Percentiles rank a stretch among this genome's conserved stretches.
These are phyloP conservation scores for Anadara kagoshimensis DNA, from an alignment of 1,140 invertebrate species.

Conservation along the genomic window DNA sequence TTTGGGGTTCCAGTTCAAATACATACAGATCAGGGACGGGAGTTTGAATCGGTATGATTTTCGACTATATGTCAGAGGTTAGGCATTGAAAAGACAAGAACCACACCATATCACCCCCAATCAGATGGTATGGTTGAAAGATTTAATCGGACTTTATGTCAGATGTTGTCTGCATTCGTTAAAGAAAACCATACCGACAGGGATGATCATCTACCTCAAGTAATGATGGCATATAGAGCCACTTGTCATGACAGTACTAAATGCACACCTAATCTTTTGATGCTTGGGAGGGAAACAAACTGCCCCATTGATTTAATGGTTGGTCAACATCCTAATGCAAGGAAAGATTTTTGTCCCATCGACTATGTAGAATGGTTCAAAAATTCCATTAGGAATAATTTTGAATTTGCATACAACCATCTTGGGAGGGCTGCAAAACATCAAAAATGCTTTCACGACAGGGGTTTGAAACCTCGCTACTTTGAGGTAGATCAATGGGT, in stretches of 20 bases:
- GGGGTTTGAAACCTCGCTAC: slow-evolving; percentile 13
- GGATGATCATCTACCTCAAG: too few relatives aligned
- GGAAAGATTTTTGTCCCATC: slow-evolving; percentile 26
- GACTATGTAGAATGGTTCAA: slow-evolving; percentile 42
- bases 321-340: not conserved
- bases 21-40: slow-evolving; percentile 64
- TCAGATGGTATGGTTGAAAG: too few relatives aligned
- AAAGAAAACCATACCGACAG: too few relatives aligned
- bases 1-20: slow-evolving; percentile 67
- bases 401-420: not conserved
- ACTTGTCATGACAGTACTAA: too few relatives aligned
- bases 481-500: slow-evolving; percentile 7
- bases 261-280: not conserved
- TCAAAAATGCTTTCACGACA: slow-evolving; percentile 31
- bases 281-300: not conserved
- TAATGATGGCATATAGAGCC: too few relatives aligned
- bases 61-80: too few relatives aligned
- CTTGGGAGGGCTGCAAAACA: not conserved
- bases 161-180: too few relatives aligned
- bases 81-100: too few relatives aligned
- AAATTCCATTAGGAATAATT: slow-evolving; percentile 9
- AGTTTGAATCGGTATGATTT: slow-evolving; percentile 37
- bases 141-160: too few relatives aligned
- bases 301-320: not conserved
- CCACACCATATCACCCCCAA: too few relatives aligned